Percentiles rank a stretch among this genome's conserved stretches.
These are phyloP conservation scores for Urosaurus nigricauda DNA, from an alignment of 2,797 vertebrate genomes.

Conservation along the genomic window DNA sequence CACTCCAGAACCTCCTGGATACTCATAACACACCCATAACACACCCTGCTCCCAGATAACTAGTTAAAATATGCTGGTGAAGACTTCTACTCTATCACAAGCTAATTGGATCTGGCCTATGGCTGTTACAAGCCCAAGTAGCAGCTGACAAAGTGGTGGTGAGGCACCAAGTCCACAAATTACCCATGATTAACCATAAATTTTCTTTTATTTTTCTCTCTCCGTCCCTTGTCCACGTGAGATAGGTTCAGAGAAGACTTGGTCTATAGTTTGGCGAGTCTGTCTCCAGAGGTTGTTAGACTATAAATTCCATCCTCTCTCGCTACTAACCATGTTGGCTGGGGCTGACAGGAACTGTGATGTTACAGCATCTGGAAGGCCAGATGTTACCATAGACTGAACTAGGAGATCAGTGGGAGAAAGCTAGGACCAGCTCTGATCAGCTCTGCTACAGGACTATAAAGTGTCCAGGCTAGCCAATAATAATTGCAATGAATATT, in stretches of 20 bases:
- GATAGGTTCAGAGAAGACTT: not conserved
- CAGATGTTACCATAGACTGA: not conserved
- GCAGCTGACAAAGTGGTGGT: too few relatives aligned
- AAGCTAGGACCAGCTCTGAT: not conserved
- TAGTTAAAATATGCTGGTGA: too few relatives aligned
- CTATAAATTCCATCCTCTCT: not conserved
- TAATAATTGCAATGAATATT: not conserved
- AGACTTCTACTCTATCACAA: too few relatives aligned
- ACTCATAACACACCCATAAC: too few relatives aligned
- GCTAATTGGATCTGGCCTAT: too few relatives aligned
- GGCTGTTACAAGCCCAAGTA: too few relatives aligned
- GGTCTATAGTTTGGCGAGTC: not conserved
- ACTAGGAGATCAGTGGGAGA: not conserved
- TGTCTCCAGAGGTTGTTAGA: not conserved
- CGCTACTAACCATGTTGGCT: not conserved
- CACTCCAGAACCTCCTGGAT: too few relatives aligned
- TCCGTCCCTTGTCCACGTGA: not conserved
- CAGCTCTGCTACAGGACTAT: too few relatives aligned
- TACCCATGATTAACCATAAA: too few relatives aligned
- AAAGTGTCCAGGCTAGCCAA: not conserved
- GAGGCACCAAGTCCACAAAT: too few relatives aligned
- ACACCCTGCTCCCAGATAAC: too few relatives aligned
- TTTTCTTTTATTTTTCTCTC: not conserved
- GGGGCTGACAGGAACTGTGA: not conserved
- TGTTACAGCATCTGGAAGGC: not conserved